phyloP scores from a whole-genome alignment of 2,888 invertebrate species.

The Lobophora halterata region DNA sequence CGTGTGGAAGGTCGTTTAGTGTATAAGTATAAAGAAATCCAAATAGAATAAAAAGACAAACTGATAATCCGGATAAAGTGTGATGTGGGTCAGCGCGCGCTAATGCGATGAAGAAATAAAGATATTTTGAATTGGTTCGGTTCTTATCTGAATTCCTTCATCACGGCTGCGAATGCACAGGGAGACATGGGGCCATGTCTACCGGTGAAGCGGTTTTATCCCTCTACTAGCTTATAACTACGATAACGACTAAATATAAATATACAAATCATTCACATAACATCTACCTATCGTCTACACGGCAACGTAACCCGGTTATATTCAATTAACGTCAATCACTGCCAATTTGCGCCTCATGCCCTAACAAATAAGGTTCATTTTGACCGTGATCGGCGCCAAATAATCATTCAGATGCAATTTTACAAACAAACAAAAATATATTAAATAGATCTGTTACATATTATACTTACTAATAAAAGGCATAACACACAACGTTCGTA shows the following conservation, averaged over 20 bases:
- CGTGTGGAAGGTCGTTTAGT: no score
- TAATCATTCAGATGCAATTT: conserved; percentile 51
- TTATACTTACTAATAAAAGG: conserved; percentile 56
- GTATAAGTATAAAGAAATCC: neutral
- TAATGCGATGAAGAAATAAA: conserved; percentile 38
- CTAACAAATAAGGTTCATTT: conserved; percentile 32
- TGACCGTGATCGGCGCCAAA: conserved; percentile 36
- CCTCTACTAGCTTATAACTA: conserved; percentile 57
- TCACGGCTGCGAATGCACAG: conserved; percentile 38
- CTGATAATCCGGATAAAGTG: conserved; percentile 39
- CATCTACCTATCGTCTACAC: conserved; percentile 74
- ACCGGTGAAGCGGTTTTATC: conserved; percentile 48
- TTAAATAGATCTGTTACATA: conserved; percentile 50
- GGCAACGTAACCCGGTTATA: conserved; percentile 41
- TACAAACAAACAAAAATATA: conserved; percentile 36
- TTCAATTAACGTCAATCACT: conserved; percentile 38
- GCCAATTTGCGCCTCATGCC: conserved; percentile 35
- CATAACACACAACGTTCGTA: conserved; percentile 62
- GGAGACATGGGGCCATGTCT: conserved; percentile 32
- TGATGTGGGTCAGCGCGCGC: conserved; percentile 47
- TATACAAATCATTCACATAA: conserved; percentile 60
- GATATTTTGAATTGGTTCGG: neutral
- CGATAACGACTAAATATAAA: conserved; percentile 38
- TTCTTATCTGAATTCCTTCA: conserved; percentile 38
- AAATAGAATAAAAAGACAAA: conserved; percentile 7